phyloP scores from a whole-genome alignment of 1,140 invertebrate species.

The Trachymyrmex septentrionalis region DNA sequence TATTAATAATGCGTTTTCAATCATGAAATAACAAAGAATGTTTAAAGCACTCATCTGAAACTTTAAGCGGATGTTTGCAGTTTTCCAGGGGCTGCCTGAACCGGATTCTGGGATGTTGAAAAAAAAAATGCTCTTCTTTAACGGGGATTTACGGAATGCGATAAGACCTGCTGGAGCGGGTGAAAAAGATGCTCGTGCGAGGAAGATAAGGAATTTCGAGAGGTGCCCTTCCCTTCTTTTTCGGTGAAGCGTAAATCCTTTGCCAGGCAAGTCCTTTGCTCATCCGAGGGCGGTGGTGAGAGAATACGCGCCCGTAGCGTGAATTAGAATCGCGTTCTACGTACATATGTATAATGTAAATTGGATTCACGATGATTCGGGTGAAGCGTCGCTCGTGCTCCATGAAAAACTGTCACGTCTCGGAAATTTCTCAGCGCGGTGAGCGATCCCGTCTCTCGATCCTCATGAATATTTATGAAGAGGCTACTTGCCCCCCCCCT shows the following conservation, averaged over 20 bases:
- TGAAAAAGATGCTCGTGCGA: slow-evolving; percentile 21
- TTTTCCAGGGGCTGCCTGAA: not conserved
- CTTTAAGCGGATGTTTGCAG: not conserved
- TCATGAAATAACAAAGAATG: not conserved
- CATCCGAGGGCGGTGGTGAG: not conserved
- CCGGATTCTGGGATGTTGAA: slow-evolving; percentile 13
- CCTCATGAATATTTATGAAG: slow-evolving; percentile 55
- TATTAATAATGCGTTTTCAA: not conserved
- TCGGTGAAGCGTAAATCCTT: slow-evolving; percentile 45
- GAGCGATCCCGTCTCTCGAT: slow-evolving; percentile 15
- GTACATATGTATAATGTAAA: slow-evolving; percentile 47
- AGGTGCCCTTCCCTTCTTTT: slow-evolving; percentile 22
- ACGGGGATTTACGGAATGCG: slow-evolving; percentile 56
- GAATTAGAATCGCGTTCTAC: slow-evolving; percentile 37
- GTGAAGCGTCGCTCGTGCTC: not conserved
- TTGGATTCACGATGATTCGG: slow-evolving; percentile 37
- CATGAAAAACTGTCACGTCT: slow-evolving; percentile 55
- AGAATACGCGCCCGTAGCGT: not conserved
- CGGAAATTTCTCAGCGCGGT: slow-evolving; percentile 44
- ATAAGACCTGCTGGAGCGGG: slow-evolving; percentile 13
- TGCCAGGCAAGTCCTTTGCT: not conserved
- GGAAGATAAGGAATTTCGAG: slow-evolving; percentile 42
- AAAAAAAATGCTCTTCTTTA: slow-evolving; percentile 57
- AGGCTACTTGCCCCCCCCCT: not conserved
- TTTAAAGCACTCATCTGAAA: not conserved